Conservation (phyloP, 2,797 vertebrate genomes). For the Bovichtus diacanthus region DNA sequence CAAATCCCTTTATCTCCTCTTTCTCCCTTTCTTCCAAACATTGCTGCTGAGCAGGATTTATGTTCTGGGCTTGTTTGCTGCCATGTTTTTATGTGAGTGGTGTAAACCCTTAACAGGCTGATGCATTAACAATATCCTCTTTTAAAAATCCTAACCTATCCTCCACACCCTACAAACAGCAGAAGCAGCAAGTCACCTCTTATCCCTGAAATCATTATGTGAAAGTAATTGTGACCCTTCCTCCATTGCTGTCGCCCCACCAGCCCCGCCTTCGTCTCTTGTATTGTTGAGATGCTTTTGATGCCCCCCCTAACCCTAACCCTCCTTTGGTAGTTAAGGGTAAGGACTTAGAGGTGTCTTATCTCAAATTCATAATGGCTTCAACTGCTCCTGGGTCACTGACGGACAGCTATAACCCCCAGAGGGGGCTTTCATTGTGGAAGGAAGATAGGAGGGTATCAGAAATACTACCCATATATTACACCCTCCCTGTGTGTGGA, state of each 20-base stretch:
- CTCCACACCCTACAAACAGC: conserved; percentile 34
- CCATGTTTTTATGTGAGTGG: conserved; percentile 67
- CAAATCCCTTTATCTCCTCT: conserved; percentile 44
- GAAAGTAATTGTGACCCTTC: conserved; percentile 52
- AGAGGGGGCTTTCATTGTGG: conserved; percentile 60
- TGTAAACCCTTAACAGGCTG: conserved; percentile 78
- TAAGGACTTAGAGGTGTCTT: conserved; percentile 70
- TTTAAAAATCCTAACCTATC: conserved; percentile 47
- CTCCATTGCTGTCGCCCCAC: neutral
- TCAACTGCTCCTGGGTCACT: conserved; percentile 69
- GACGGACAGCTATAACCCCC: conserved; percentile 63
- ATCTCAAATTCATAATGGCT: conserved; percentile 76
- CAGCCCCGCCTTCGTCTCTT: conserved; percentile 13
- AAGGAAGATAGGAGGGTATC: conserved; percentile 46
- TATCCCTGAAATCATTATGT: conserved; percentile 43
- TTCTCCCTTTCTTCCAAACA: conserved; percentile 24
- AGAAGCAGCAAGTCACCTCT: conserved; percentile 24
- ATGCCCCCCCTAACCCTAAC: conserved; percentile 44
- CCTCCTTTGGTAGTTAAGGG: conserved; percentile 62
- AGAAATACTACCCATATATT: conserved; percentile 10
- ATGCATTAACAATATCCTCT: conserved; percentile 71
- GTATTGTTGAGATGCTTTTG: conserved; percentile 57
- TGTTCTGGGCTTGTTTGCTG: conserved; percentile 54
- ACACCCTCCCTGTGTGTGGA: neutral
- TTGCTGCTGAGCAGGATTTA: conserved; percentile 64